Evolutionary conservation across 2,113 vertebrate genomes (phyloP), one percentile per base, ranked within the genome.

Genomic region (Parotia lawesii): DNA sequence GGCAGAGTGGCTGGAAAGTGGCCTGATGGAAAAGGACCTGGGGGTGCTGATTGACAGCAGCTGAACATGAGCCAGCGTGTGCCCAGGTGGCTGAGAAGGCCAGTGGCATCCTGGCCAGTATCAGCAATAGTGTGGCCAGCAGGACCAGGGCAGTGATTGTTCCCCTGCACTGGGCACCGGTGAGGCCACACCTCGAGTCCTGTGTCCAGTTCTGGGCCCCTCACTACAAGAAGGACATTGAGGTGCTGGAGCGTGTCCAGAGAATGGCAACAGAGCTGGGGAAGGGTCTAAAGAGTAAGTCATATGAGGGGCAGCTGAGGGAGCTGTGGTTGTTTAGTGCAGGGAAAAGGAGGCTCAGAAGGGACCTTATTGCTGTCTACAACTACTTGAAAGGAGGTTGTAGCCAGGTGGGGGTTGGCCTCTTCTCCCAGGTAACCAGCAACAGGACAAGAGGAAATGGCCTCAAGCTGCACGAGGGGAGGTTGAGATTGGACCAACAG

Each of bases 21-120:
- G 4, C 28, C 23, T 45, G 27, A 3, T 33, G 14, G 33, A 45
- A 72, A 45, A n/a, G 29, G 20, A 53, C 4, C 15, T 54, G 23
- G 8, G 6, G 9, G 2, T 33, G n/a, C n/a, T 70, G 38, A 0
- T 25, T n/a, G 42, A 3, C 11, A 25, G 13, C 8, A 45, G 11
- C n/a, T 19, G 37, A 62, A 62, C 28, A 11, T 5, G 56, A 62
- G 0, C 38, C 28, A 70, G 5, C 0, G 0, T 29, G 56, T 70
- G 56, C n/a, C 28, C 64, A n/a, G n/a, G 15, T 40, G 56, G 10
- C 84, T 28, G 24, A 54, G 73, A 40, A 58, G 17, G 25, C 27
- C 37, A 37, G 3, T 10, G 48, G 7, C 29, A n/a, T 78, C 40
- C 25, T 48, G 66, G 17, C 48, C 16, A 35, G 42, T 1, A 27